Base-by-base conservation (phyloP, 1,140 invertebrate genomes). In the Nilaparvata lugens region DNA sequence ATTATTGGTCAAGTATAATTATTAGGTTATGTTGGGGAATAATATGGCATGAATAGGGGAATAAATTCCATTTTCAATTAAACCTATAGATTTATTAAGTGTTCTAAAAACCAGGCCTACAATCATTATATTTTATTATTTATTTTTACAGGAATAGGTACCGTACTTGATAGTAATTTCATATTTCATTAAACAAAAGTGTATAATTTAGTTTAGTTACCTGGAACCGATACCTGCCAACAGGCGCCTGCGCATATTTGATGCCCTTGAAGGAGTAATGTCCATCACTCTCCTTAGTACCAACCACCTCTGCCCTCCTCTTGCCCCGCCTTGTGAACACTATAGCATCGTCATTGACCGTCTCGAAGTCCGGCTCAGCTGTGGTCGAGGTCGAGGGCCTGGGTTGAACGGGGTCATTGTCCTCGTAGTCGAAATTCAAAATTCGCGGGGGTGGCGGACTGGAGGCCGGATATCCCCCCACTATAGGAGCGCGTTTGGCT, bases 171-270 rank as follows among this genome's bases (percentile, higher is more conserved):
- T n/a, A n/a, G n/a, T n/a, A n/a, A n/a, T n/a, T n/a, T n/a, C n/a
- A n/a, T n/a, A n/a, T n/a, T 9, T 40, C 38, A 40, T 40, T 40
- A 9, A 40, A 40, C 38, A 40, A 40, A 9, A 40, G n/a, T 40
- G 38, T 40, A 40, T n/a, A n/a, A n/a, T 45, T 3, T 5, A 40
- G 43, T 14, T 6, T 58, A 31, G 23, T 38, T 77, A 82, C 83
- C 72, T 79, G 75, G 69, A 87, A 91, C 64, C 89, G 71, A 45
- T 81, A 72, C 38, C 74, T 65, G 13, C 81, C 82, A n/a, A 82
- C 66, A 1, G 88, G 87, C 11, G 87, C 79, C 67, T 83, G 73
- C 0, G 83, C 88, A 74, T 84, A 91, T 63, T 85, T 81, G 23
- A 91, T 79, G 11, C 87, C 88, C 57, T 81, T 74, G 62, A 86